Percentiles rank a stretch among this genome's conserved stretches.
These are phyloP conservation scores for Drosophila demipolita DNA, from an alignment of 2,888 invertebrate species.

Conservation along the genomic window DNA sequence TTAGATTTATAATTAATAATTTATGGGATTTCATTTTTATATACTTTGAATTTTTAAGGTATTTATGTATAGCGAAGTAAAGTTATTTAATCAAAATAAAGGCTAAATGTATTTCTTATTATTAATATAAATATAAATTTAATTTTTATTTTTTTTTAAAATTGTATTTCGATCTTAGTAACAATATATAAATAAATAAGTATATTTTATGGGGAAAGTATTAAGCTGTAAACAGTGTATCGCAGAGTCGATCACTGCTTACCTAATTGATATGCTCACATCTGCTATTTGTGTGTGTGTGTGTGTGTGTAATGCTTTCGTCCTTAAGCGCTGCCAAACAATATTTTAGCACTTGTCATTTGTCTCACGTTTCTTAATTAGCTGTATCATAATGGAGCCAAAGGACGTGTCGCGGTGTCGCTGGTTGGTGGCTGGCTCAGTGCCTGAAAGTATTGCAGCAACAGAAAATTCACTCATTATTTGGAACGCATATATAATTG, in stretches of 20 bases:
- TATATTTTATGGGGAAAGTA: background rate
- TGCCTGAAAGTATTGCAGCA: conserved; percentile 39
- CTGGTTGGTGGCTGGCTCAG: conserved; percentile 22
- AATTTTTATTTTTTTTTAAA: background rate
- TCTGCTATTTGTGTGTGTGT: background rate
- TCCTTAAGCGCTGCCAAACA: conserved; percentile 45
- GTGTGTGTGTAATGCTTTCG: background rate
- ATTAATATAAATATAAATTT: background rate
- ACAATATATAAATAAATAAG: background rate
- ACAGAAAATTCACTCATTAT: conserved; percentile 49
- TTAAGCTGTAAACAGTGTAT: conserved; percentile 6
- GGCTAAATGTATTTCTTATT: background rate
- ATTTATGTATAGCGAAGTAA: background rate
- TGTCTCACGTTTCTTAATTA: conserved; percentile 82
- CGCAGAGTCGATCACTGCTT: background rate
- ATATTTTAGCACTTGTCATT: conserved; percentile 76
- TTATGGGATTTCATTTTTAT: background rate
- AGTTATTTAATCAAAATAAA: background rate
- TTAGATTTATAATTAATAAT: background rate
- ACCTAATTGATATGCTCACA: background rate
- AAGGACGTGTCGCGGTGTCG: conserved; percentile 60
- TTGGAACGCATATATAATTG: conserved; percentile 73
- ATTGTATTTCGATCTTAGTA: background rate
- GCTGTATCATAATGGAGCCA: conserved; percentile 68
- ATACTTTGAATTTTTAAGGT: background rate